Base-by-base conservation (phyloP, 1,140 invertebrate species). In the Saxidomus purpurata region DNA sequence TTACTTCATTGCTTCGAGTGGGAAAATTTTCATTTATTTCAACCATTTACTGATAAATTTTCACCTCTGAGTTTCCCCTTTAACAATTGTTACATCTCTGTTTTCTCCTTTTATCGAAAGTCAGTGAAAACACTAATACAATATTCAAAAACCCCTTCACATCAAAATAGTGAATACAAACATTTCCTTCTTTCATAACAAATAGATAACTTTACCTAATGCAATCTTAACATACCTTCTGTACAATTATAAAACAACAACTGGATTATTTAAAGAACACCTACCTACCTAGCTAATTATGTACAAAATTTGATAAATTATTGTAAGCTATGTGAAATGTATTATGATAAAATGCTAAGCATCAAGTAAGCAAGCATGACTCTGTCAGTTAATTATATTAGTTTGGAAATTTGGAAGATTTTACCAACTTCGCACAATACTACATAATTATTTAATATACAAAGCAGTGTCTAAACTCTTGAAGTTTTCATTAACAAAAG, bases 261-360 rank as follows among this genome's bases (percentile, higher is more conserved):
- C 67, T 71, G 22, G 67, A 71, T 71, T 38, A 71, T 28, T 38
- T 38, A 19, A 8, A 38, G 6, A 71, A 71, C 67, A 71, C 67
- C 67, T 71, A 71, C 38, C 67, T 71, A 25, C 8, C 59, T 63
- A 63, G 25, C 59, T 63, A 63, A 71, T 17, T 71, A 71, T 71
- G 67, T 71, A 71, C 67, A 71, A 19, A 71, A 31, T 36, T 38
- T 71, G 15, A 71, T 38, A 71, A 71, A 36, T 22, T 71, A 17
- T 38, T 6, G 0, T 38, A 38, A 71, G 19, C 9, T 31, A 1
- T 67, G n/a, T 36, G 25, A 67, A 28, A 31, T n/a, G n/a, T n/a
- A n/a, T 67, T 31, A 22, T 9, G 61, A 28, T 67, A 34, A 36
- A 67, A 67, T 67, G 61, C 6, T 11, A 36, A 28, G 61, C 25